Base-by-base conservation (phyloP, 2,888 invertebrate species). In the Hetaerina titia region DNA sequence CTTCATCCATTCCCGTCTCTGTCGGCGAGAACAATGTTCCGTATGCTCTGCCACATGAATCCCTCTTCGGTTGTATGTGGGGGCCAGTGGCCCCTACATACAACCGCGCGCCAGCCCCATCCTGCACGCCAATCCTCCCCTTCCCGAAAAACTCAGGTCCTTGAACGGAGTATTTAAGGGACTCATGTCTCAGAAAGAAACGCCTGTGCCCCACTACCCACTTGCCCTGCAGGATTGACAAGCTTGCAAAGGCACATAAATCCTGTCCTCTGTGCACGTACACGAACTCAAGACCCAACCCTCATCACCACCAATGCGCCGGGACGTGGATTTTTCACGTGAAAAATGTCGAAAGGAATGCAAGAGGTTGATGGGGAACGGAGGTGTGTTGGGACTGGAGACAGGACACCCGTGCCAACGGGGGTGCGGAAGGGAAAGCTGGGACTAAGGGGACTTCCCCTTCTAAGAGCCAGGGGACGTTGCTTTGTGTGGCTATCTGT, bases 241-340 rank as follows among this genome's bases (percentile, higher is more conserved):
- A 81, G 81, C 81, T 81, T 81, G 81, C 31, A 81, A 81, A 15
- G 81, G 81, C 81, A 31, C 74, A 81, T 81, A 81, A 81, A 81
- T 81, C 81, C 81, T 13, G 25, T 81, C 81, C 81, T 31, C 74
- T n/a, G 74, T 81, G 31, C 74, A 81, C 74, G 74, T 25, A 81
- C 74, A 81, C 25, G 9, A 6, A 25, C n/a, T 2, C 31, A 81
- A 25, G 74, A 81, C 25, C 25, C 69, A 9, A 9, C 31, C 74
- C 74, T 81, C 74, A 81, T 81, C 74, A 22, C 74, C 74, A 25
- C 9, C 31, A 31, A 25, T 13, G 22, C 81, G 81, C 31, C 31
- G 17, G 81, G 11, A 31, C 81, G 81, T 31, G 81, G 31, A 81
- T 81, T 31, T 81, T 31, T 81, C 81, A 81, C 45, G 45, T 45